Evolutionary conservation across 1,140 invertebrate species (phyloP).

Genomic region (Pseudachorutes palmiensis): DNA sequence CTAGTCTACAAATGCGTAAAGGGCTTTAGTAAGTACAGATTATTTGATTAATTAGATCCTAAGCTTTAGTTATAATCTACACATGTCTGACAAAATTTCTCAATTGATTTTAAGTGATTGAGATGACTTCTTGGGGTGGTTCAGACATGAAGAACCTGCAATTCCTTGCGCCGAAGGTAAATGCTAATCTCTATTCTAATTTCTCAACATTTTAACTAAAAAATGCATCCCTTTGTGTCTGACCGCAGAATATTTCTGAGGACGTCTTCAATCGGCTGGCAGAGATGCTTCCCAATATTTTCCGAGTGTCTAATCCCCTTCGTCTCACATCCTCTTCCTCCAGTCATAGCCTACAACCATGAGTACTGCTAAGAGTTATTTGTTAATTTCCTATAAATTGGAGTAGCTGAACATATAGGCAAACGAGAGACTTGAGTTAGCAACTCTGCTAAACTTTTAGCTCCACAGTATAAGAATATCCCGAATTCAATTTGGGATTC

Average conservation of each 20-base stretch:
- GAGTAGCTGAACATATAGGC: not conserved
- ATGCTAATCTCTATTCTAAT: not conserved
- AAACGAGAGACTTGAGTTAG: not conserved
- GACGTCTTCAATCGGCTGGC: conserved; percentile 75
- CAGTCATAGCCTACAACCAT: conserved; percentile 36
- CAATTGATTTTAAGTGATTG: too few species aligned
- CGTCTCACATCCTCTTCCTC: conserved; percentile 51
- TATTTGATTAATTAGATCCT: too few species aligned
- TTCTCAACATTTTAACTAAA: conserved; percentile 11
- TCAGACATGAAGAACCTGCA: conserved; percentile 81
- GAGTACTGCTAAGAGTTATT: not conserved
- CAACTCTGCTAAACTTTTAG: too few species aligned
- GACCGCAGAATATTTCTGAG: conserved; percentile 73
- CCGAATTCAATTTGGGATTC: too few species aligned
- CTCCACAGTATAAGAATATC: too few species aligned
- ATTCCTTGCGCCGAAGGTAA: conserved; percentile 67
- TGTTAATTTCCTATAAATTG: not conserved
- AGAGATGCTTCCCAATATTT: conserved; percentile 79
- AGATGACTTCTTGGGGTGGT: conserved; percentile 86
- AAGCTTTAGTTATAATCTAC: too few species aligned
- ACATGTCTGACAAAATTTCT: too few species aligned
- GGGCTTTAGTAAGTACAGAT: too few species aligned
- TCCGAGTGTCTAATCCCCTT: conserved; percentile 79
- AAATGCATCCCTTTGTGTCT: conserved; percentile 46
- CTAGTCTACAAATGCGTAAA: conserved; percentile 97